Conservation (phyloP, 2,888 invertebrate species). For the Tholera decimalis region DNA sequence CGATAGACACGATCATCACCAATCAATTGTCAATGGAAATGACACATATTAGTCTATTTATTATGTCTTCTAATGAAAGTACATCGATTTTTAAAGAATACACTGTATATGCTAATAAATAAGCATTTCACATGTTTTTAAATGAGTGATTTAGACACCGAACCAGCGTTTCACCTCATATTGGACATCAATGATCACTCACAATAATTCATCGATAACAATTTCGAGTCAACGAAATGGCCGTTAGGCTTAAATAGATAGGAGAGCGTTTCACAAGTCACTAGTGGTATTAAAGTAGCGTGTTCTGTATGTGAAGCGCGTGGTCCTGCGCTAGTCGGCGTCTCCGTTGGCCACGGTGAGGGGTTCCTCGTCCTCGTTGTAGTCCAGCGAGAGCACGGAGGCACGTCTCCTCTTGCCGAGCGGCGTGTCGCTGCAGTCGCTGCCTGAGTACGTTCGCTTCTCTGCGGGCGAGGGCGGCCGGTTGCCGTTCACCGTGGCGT, state of each 20-base stretch:
- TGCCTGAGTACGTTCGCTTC: conserved; percentile 86
- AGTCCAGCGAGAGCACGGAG: conserved; percentile 94
- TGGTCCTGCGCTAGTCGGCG: conserved; percentile 86
- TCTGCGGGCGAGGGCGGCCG: conserved; percentile 78
- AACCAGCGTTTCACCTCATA: conserved; percentile 73
- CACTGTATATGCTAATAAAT: conserved; percentile 84
- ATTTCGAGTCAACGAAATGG: conserved; percentile 76
- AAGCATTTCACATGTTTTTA: conserved; percentile 76
- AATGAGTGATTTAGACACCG: conserved; percentile 76
- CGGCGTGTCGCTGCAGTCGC: conserved; percentile 86
- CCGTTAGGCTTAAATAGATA: conserved; percentile 71
- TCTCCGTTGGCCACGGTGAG: conserved; percentile 94
- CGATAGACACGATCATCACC: conserved; percentile 87
- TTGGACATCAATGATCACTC: conserved; percentile 77
- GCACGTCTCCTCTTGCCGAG: conserved; percentile 93
- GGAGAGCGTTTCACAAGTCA: conserved; percentile 76
- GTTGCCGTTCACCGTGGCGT: conserved; percentile 86
- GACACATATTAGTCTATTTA: conserved; percentile 79
- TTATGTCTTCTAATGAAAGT: conserved; percentile 87
- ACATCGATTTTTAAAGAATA: conserved; percentile 79
- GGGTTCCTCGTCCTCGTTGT: conserved; percentile 94
- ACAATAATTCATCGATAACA: conserved; percentile 74
- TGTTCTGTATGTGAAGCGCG: conserved; percentile 78
- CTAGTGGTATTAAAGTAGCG: conserved; percentile 78
- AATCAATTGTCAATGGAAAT: conserved; percentile 85